Base-by-base conservation (phyloP, 2,113 vertebrate genomes). In the Macroglossus sobrinus region DNA sequence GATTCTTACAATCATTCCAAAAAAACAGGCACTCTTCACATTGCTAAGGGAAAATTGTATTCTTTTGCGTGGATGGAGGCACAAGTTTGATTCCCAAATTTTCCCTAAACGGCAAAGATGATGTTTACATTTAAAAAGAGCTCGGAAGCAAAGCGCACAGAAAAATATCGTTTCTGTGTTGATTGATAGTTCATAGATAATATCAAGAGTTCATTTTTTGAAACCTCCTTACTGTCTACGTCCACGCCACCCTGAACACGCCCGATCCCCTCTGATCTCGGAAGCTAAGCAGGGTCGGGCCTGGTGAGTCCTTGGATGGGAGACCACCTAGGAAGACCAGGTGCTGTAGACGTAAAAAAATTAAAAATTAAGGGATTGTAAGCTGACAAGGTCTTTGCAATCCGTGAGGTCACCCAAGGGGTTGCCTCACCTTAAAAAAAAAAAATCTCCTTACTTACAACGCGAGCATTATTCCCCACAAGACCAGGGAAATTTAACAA, bases 131-230 rank as follows among this genome's bases (percentile, higher is more conserved):
- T 30, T 61, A 28, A 63, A 57, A 91, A 63, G 11, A 40, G 4
- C 1, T 14, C 1, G 4, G 10, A 30, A 68, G 0, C 24, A 50
- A 84, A 28, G 1, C 35, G 2, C 35, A 47, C n/a, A 16, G 13
- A 33, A 79, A 82, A n/a, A 43, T 14, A 15, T 7, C 7, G 19
- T 91, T 75, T 72, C 92, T 72, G 38, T 61, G 15, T 53, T 57
- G 15, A 50, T 68, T 55, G 47, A 38, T 64, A 78, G n/a, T 68
- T 50, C 14, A 19, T 53, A 59, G 72, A n/a, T 21, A 59, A 38
- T 59, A 61, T 16, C 4, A 1, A 90, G 19, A n/a, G 22, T 63
- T 76, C 33, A 50, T 3, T 50, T 50, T 50, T 50, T 50, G 16
- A 16, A 50, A 50, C 15, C 50, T 50, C 50, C 14, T 50, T 50